Evolutionary conservation across 2,113 vertebrate species (phyloP), one percentile per base, ranked within the genome.

Genomic region (Mustelus asterias): DNA sequence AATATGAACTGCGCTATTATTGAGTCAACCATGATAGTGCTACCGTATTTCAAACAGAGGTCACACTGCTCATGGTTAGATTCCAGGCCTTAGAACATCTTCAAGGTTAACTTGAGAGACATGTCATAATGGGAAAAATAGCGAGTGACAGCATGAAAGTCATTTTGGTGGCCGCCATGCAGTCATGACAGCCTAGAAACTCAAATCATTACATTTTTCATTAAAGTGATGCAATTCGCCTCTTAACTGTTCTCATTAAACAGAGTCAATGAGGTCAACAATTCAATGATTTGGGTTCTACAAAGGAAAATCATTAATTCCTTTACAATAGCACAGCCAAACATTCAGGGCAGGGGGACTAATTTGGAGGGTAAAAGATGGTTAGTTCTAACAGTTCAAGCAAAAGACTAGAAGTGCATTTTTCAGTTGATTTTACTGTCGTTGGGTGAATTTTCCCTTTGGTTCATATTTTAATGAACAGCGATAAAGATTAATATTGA

Each of bases 151-250:
- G 24, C 5, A 29, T 48, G 24, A 95, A 70, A 95, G 69, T 54
- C 69, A 72, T 72, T 70, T 5, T 72, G 41, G 72, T 95, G 69
- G 44, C 69, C 54, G 33, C 9, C 1, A 72, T 24, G 67, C 94
- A 95, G 69, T 41, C 67, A 76, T n/a, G 69, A 14, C 44, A 76
- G 69, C 69, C 67, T 95, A 72, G 94, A 95, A 72, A 76, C 26
- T 72, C 69, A 95, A 54, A 72, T 72, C 44, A 76, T 95, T 95
- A 72, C 24, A 33, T 76, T 95, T 94, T 95, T 95, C 94, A 95
- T 72, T 48, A 72, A 72, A 95, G 24, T 72, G 67, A 26, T 48
- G 41, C 94, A 48, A 72, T 95, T 76, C 67, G 72, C 54, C 24
- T 54, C 44, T 41, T 54, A 37, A 67, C 63, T 24, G 22, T 41